phyloP scores from a whole-genome alignment of 2,888 invertebrate genomes.

The Allygus modestus region DNA sequence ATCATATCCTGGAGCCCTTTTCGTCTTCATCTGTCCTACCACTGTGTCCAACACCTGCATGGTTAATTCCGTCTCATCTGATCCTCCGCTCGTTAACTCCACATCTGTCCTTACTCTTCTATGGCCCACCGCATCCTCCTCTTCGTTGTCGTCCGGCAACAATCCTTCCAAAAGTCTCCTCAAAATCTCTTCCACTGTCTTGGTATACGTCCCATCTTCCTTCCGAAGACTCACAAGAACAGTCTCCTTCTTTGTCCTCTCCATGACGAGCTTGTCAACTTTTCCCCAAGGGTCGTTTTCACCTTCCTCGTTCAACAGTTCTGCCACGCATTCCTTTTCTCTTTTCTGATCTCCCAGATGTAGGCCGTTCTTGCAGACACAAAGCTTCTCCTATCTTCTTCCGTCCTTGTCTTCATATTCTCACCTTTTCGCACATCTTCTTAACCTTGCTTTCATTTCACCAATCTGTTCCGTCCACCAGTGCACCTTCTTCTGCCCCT shows the following conservation, averaged over 20 bases:
- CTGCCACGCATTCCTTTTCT: neutral
- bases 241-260: neutral
- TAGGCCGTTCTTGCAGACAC: neutral
- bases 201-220: neutral
- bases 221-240: neutral
- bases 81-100: too few species aligned
- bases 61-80: too few species aligned
- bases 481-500: too few species aligned
- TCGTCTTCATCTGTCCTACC: too few species aligned
- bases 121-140: neutral
- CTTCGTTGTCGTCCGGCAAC: neutral
- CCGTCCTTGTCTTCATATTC: neutral
- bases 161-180: neutral
- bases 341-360: neutral
- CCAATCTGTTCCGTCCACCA: too few species aligned
- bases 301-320: neutral
- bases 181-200: neutral
- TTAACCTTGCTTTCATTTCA: too few species aligned
- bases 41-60: too few species aligned
- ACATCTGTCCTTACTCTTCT: neutral
- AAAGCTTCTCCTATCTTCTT: neutral
- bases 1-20: too few species aligned
- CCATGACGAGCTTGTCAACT: neutral
- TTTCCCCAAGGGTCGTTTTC: slow-evolving; percentile 31
- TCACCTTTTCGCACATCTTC: too few species aligned